phyloP scores from a whole-genome alignment of 2,113 vertebrate genomes.

The Canis aureus region DNA sequence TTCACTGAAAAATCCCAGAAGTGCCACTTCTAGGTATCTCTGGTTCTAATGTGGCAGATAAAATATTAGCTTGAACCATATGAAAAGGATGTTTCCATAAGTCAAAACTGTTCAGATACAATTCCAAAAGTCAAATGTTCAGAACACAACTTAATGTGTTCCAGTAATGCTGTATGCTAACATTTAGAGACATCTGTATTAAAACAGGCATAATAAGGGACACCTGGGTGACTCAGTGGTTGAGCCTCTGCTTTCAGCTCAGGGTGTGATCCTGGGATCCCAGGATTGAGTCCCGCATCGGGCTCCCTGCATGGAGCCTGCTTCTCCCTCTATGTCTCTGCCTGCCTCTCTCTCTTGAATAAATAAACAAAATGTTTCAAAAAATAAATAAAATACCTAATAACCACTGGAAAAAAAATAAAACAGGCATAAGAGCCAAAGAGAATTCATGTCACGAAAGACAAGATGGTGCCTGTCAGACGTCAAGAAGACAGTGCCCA shows the following conservation, averaged over 20 bases:
- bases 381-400: too few species aligned
- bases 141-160: neutral
- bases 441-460: neutral
- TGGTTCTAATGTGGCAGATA: neutral
- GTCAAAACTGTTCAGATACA: neutral
- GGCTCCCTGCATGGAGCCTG: too few species aligned
- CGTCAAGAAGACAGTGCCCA: neutral
- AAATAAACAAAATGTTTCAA: too few species aligned
- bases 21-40: neutral
- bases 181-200: neutral
- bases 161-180: neutral
- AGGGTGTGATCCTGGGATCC: too few species aligned
- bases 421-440: neutral
- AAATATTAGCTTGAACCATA: neutral
- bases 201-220: neutral
- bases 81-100: constrained; percentile 4
- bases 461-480: neutral
- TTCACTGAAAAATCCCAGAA: neutral
- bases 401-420: neutral
- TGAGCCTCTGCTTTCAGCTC: too few species aligned
- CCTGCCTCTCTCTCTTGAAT: too few species aligned
- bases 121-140: neutral
- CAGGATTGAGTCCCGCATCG: too few species aligned
- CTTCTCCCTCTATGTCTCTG: too few species aligned
- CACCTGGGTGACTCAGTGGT: too few species aligned